Base-by-base conservation (phyloP, 1,140 invertebrate species). In the Vanessa atalanta region DNA sequence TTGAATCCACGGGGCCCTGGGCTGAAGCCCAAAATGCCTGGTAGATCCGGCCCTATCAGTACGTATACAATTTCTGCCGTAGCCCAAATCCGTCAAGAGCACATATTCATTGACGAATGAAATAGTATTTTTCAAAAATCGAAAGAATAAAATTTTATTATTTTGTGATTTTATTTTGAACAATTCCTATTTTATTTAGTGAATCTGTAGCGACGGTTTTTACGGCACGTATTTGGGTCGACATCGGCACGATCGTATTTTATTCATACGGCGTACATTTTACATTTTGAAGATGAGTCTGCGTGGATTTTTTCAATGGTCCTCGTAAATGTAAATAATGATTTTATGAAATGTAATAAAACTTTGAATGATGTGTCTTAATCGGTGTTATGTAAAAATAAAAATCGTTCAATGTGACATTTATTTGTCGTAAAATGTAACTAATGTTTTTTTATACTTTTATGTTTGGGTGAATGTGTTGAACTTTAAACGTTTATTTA, bases 261-360 rank as follows among this genome's bases (percentile, higher is more conserved):
- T 26, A 57, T 57, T 57, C 55, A 57, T 2, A 57, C 8, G 9
- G 20, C 55, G 55, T 57, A n/a, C 23, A 14, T 57, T 57, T 26
- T 57, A n/a, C n/a, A 15, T 51, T 57, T 57, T 13, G 16, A 57
- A 26, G 16, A 57, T 12, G 20, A 26, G 11, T 23, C 12, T 6
- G 55, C 20, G 20, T 12, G 23, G 16, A 57, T 23, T 57, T 26
- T 26, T 26, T 13, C 55, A 57, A 57, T 57, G 55, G 20, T 16
- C 55, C 8, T 57, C 55, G 55, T 57, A 57, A 57, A 57, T 57
- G 55, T 57, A 23, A 57, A 57, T 13, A 20, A 57, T 57, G 16
- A 57, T 57, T 57, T 12, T 57, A 57, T 57, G 55, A 57, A 57
- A 13, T 12, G 23, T 26, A 57, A 57, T 23, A 57, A 57, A 26